A percentile compares a stretch with the other conserved stretches of the same genome.
Conservation (phyloP, 2,797 vertebrate species). For the Lagocephalus sceleratus region DNA sequence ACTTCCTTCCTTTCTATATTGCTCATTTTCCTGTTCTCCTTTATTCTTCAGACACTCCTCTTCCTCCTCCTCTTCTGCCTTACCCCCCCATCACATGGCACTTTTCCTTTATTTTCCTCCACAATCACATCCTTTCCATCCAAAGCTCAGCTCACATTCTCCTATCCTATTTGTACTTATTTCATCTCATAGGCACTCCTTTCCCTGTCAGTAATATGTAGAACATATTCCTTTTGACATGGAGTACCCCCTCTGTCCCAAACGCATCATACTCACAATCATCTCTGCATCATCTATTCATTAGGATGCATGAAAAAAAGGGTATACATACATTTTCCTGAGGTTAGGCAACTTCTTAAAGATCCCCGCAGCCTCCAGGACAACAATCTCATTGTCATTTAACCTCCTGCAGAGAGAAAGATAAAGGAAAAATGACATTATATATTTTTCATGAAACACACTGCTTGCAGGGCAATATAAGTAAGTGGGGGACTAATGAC, state of each 20-base stretch:
- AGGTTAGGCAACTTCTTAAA: slow-evolving; percentile 95
- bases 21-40: slow-evolving; percentile 4
- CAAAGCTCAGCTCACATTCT: background rate
- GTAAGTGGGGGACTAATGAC: slow-evolving; percentile 18
- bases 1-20: slow-evolving; percentile 13
- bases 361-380: slow-evolving; percentile 84
- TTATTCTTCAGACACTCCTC: slow-evolving; percentile 4
- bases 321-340: slow-evolving; percentile 87
- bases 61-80: slow-evolving; percentile 1
- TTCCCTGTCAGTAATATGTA: background rate
- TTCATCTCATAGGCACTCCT: background rate
- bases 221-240: background rate
- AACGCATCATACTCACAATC: too few relatives aligned
- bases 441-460: slow-evolving; percentile 36
- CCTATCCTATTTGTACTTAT: slow-evolving; percentile 1
- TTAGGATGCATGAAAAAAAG: background rate
- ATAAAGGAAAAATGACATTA: slow-evolving; percentile 21
- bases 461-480: slow-evolving; percentile 13
- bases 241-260: too few relatives aligned
- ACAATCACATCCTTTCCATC: background rate
- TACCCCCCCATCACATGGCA: background rate
- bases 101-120: background rate
- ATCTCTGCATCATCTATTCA: background rate
- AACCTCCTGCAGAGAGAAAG: slow-evolving; percentile 80
- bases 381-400: slow-evolving; percentile 94